A percentile compares a stretch with the other conserved stretches of the same genome.
Conservation (phyloP, 2,113 vertebrate genomes). For the Neopipo cinnamomea region DNA sequence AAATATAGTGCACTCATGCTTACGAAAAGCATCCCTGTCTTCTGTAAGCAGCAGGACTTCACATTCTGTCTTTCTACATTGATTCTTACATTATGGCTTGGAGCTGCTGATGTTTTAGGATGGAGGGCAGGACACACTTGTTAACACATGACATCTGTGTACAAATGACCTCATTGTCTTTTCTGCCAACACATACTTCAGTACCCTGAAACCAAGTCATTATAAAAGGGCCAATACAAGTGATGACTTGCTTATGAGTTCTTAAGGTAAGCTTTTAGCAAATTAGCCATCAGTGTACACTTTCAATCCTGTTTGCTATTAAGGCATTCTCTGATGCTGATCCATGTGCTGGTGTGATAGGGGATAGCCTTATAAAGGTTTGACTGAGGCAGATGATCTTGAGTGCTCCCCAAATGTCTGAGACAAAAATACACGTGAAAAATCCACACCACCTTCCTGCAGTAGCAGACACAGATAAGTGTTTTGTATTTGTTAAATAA, state of each 20-base stretch:
- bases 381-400: neutral
- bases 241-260: neutral
- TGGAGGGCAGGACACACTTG: neutral
- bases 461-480: neutral
- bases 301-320: neutral
- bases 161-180: neutral
- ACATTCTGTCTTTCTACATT: neutral
- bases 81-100: neutral
- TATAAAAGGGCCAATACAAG: neutral
- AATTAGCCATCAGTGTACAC: neutral
- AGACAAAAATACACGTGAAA: neutral
- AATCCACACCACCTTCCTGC: neutral
- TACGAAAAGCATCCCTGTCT: neutral
- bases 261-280: neutral
- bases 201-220: neutral
- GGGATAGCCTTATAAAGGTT: neutral
- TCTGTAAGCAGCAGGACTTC: neutral
- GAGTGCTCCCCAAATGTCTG: neutral
- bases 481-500: neutral
- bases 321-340: neutral
- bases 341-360: neutral
- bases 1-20: neutral
- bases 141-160: rapidly evolving
- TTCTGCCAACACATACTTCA: neutral
- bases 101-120: neutral